Percentiles rank a stretch among this genome's conserved stretches.
Conservation (phyloP, 1,140 invertebrate genomes). For the Zaprionus davidi region DNA sequence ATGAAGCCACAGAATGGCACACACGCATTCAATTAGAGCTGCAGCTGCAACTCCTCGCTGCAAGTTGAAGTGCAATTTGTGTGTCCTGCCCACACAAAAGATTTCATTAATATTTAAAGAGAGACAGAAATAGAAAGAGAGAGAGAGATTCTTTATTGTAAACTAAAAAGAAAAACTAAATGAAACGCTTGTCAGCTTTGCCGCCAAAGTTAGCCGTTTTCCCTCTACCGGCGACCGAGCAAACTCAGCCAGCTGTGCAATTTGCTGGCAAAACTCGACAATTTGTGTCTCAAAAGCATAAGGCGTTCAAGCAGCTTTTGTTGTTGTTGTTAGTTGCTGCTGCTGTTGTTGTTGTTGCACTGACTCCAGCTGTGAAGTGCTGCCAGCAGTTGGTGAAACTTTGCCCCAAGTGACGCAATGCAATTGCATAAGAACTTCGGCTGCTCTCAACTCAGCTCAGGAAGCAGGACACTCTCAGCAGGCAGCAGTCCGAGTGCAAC, state of each 20-base stretch:
- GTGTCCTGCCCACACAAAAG: constrained; percentile 54
- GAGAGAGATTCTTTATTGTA: constrained; percentile 34
- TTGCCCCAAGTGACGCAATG: constrained; percentile 37
- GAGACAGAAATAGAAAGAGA: constrained; percentile 4
- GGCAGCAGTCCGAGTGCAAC: constrained; percentile 15
- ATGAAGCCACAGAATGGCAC: constrained; percentile 12
- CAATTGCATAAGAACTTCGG: constrained; percentile 37
- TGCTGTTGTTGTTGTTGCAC: constrained; percentile 28
- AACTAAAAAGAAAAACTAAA: constrained; percentile 43
- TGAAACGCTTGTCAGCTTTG: constrained; percentile 69
- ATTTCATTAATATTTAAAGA: constrained; percentile 76
- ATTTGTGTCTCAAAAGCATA: constrained; percentile 64
- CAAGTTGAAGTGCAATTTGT: constrained; percentile 56
- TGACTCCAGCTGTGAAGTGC: constrained; percentile 48
- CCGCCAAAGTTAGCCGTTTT: constrained; percentile 45
- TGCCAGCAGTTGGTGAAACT: constrained; percentile 45
- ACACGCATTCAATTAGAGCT: constrained; percentile 71
- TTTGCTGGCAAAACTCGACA: constrained; percentile 70
- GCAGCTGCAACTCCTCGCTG: constrained; percentile 31
- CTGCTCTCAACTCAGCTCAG: constrained; percentile 1
- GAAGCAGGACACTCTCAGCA: constrained; percentile 15
- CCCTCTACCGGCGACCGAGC: constrained; percentile 1
- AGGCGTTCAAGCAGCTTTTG: constrained; percentile 30
- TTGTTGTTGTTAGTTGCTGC: constrained; percentile 5
- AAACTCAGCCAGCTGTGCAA: constrained; percentile 69